phyloP scores from a whole-genome alignment of 2,113 vertebrate species.

The Chlamydotis undulata region DNA sequence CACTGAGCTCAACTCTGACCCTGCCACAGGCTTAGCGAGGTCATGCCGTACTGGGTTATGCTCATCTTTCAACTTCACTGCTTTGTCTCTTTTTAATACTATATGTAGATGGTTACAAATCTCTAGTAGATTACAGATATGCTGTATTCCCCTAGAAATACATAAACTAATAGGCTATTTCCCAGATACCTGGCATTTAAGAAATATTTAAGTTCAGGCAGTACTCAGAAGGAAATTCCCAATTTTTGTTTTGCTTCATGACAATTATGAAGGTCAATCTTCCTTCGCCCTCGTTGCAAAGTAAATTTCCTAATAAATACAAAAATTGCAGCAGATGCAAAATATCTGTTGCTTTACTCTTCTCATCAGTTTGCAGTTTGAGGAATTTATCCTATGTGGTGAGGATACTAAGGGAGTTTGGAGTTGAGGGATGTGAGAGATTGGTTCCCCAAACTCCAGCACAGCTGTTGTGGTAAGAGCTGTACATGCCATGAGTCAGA shows the following conservation, averaged over 20 bases:
- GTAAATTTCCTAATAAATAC: background rate
- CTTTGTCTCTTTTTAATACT: background rate
- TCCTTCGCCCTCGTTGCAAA: background rate
- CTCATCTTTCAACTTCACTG: background rate
- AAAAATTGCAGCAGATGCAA: background rate
- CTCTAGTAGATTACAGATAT: background rate
- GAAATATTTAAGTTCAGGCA: background rate
- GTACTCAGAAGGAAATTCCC: background rate
- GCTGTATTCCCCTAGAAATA: background rate
- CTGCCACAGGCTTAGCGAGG: background rate
- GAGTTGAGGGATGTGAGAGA: background rate
- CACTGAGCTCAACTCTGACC: background rate
- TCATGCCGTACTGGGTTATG: background rate
- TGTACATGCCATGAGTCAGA: background rate
- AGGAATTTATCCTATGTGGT: background rate
- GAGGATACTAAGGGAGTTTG: background rate
- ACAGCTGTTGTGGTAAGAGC: background rate
- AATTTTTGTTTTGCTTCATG: background rate
- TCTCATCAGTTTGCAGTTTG: rapidly evolving
- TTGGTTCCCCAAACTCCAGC: background rate
- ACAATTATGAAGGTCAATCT: background rate
- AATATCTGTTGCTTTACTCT: background rate
- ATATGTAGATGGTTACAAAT: background rate
- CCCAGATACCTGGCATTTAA: background rate
- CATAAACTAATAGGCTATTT: background rate